These are phyloP conservation scores for Danionella cerebrum DNA, from an alignment of 2,113 vertebrate species.

Conservation along the genomic window DNA sequence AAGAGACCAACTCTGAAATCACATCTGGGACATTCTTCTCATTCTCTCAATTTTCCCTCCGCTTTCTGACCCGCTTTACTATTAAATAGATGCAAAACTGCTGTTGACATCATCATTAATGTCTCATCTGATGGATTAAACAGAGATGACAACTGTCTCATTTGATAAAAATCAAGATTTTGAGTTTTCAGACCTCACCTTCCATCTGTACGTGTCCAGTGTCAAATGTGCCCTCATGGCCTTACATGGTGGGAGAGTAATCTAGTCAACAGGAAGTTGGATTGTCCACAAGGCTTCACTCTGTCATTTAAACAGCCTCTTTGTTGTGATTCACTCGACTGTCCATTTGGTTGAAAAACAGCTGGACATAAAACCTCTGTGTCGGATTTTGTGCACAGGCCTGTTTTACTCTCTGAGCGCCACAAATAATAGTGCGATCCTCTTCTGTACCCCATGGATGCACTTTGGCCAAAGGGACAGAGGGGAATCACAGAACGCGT, in stretches of 20 bases:
- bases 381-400: constrained; percentile 7
- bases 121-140: not conserved
- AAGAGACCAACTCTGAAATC: not conserved
- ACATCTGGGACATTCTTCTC: not conserved
- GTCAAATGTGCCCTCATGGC: constrained; percentile 3
- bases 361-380: constrained; percentile 44
- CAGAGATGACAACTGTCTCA: not conserved
- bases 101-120: not conserved
- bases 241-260: constrained; percentile 22
- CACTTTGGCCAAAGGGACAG: constrained; percentile 45
- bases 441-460: constrained; percentile 39
- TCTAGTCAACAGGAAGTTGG: constrained; percentile 42
- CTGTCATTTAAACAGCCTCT: constrained; percentile 47
- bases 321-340: constrained; percentile 40
- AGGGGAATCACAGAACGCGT: constrained; percentile 44
- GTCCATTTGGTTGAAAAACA: constrained; percentile 28
- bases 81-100: not conserved
- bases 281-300: constrained; percentile 34
- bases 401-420: constrained; percentile 25
- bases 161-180: not conserved
- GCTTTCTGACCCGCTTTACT: not conserved
- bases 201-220: not conserved
- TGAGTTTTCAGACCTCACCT: constrained; percentile 1
- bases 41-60: not conserved
- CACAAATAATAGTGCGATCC: constrained; percentile 49